Evolutionary conservation across 2,888 invertebrate genomes (phyloP), one percentile per base, ranked within the genome.

Genomic region (Elgonia sp.): DNA sequence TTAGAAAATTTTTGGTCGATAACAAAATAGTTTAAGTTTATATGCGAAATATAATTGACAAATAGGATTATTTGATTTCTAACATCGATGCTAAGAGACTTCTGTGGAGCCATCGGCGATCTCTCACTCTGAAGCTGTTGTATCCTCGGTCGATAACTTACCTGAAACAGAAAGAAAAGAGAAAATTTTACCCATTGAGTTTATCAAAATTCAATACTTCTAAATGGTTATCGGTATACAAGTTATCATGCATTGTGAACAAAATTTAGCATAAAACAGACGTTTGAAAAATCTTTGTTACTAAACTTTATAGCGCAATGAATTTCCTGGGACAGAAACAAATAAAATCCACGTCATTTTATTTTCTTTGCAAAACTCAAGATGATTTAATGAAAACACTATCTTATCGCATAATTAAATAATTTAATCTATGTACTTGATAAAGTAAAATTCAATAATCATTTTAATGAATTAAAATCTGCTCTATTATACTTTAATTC

Each of bases 71-170:
- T 62, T 75, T 21, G 37, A 29, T 79, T 76, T 76, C 63, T 63
- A 46, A 21, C 21, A 20, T 53, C 50, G 40, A 12, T 67, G 60
- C 21, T 67, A 67, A 63, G 67, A 86, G 60, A 50, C 18, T 70
- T 79, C 69, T 62, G 72, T 6, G 21, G 63, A 70, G 65, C 63
- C 82, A 72, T 77, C 29, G 39, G 83, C 88, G 77, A 88, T 82
- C 84, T 84, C 84, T 84, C 42, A 39, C 42, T 63, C 67, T 20
- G 73, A 60, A 82, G 82, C 67, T 42, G 46, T 14, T 29, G 55
- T 82, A 88, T 83, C 85, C 77, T 82, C 88, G 60, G 88, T 88
- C 88, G 88, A 88, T 90, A 91, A 91, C 90, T 91, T 91, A 91
- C 91, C 91, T 90, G 89, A 88, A 90, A 91, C 91, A 87, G 85